phyloP scores from a whole-genome alignment of 2,888 invertebrate genomes.

The Sicus ferrugineus region DNA sequence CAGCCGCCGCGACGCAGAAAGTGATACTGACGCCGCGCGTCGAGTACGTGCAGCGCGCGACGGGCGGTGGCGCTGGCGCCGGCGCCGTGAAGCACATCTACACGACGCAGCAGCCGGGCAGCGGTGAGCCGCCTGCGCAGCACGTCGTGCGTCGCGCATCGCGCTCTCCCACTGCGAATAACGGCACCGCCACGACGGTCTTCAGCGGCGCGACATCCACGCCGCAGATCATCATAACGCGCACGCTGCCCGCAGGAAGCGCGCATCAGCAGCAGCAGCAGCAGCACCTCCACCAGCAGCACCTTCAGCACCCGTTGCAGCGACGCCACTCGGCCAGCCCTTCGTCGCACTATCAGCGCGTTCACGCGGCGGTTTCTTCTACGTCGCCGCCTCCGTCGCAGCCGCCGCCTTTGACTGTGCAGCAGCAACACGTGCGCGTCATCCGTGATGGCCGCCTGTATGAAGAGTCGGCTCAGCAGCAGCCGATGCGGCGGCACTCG shows the following conservation, averaged over 20 bases:
- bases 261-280: conserved; percentile 40
- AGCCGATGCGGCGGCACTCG: conserved; percentile 31
- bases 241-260: conserved; percentile 44
- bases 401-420: conserved; percentile 40
- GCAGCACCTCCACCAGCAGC: conserved; percentile 41
- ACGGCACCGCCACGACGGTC: conserved; percentile 12
- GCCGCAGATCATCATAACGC: conserved; percentile 61
- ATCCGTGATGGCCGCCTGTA: conserved; percentile 63
- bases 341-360: conserved; percentile 54
- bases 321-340: conserved; percentile 57
- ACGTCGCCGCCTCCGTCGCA: conserved; percentile 34
- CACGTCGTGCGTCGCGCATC: conserved; percentile 32
- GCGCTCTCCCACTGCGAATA: conserved; percentile 26
- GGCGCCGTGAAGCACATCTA: conserved; percentile 45
- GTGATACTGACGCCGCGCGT: conserved; percentile 60
- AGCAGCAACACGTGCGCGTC: conserved; percentile 62
- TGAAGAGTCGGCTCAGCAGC: conserved; percentile 51
- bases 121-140: conserved; percentile 5
- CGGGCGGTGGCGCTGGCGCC: background rate
- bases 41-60: conserved; percentile 52
- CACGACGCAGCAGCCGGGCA: conserved; percentile 40
- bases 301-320: conserved; percentile 39
- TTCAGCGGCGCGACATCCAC: conserved; percentile 28
- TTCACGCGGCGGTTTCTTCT: conserved; percentile 26
- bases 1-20: conserved; percentile 52